Conservation (phyloP, 2,113 vertebrate genomes). For the Vulpes ferrilata region DNA sequence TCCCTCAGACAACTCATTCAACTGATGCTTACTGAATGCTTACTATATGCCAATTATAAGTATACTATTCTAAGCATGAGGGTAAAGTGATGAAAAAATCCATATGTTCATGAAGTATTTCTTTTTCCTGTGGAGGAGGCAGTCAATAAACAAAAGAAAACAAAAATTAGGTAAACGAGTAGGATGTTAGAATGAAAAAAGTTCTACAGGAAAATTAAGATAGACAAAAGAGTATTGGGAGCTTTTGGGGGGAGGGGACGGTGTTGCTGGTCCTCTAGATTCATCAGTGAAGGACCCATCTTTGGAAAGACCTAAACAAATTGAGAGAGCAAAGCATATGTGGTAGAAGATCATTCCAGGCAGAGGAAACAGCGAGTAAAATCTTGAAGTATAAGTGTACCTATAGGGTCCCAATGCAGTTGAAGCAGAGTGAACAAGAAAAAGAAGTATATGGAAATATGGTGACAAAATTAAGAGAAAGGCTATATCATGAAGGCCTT, state of each 20-base stretch:
- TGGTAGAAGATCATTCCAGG: neutral
- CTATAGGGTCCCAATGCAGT: accelerated
- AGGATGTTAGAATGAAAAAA: neutral
- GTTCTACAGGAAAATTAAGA: neutral
- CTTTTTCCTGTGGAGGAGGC: neutral
- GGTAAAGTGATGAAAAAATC: neutral
- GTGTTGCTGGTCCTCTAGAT: neutral
- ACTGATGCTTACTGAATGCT: neutral
- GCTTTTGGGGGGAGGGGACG: accelerated
- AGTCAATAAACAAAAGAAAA: neutral
- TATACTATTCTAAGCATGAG: neutral
- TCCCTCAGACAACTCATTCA: neutral
- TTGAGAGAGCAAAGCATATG: neutral
- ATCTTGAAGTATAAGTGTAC: neutral
- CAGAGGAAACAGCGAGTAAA: neutral
- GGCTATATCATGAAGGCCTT: too few relatives aligned
- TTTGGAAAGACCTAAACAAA: neutral
- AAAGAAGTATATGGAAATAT: neutral
- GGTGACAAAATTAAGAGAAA: neutral
- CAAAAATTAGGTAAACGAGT: neutral
- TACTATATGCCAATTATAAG: neutral
- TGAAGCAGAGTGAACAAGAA: neutral
- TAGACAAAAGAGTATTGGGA: neutral
- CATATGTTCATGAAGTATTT: neutral
- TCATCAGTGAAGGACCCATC: neutral